Evolutionary conservation across 1,140 invertebrate species (phyloP), one percentile per base, ranked within the genome.

Genomic region (Condylostylus longicornis): DNA sequence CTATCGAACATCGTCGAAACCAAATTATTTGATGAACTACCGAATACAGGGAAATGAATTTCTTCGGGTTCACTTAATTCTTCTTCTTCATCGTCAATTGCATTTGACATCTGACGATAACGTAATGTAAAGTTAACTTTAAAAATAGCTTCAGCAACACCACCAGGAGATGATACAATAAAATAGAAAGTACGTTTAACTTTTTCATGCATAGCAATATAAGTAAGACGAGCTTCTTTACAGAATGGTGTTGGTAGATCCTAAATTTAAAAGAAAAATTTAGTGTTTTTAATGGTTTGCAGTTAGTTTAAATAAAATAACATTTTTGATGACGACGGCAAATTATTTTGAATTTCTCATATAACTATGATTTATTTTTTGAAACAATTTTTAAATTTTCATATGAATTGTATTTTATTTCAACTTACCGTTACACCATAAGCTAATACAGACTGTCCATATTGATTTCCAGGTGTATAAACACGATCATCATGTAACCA

Each of bases 111-210:
- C 27, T 48, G 42, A 5, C 55, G 50, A 41, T 56, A 50, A 13
- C 57, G 53, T 33, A 58, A 51, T 2, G 57, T 61, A 28, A 61
- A 61, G 40, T 61, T 61, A 8, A 61, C 57, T 27, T 60, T 53
- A 32, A 61, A 58, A 12, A 53, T 42, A 4, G 54, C 54, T 38
- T 61, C 58, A 18, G 58, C 58, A 14, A 60, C 57, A 38, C 58
- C 58, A 35, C 49, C 51, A 5, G 58, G 58, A 19, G 58, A 47
- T 13, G 58, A 61, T 6, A 61, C 58, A 14, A 61, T 53, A 18
- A 61, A 61, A 45, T 61, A 61, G 33, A 61, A 61, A 18, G 53
- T 61, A 13, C 58, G 47, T 6, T 57, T 57, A 13, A 61, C 58
- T 14, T 55, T 42, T 40, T 61, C 58, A 32, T 61, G 58, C 58